Base-by-base conservation (phyloP, 2,113 vertebrate species). In the Apeltes quadracus region DNA sequence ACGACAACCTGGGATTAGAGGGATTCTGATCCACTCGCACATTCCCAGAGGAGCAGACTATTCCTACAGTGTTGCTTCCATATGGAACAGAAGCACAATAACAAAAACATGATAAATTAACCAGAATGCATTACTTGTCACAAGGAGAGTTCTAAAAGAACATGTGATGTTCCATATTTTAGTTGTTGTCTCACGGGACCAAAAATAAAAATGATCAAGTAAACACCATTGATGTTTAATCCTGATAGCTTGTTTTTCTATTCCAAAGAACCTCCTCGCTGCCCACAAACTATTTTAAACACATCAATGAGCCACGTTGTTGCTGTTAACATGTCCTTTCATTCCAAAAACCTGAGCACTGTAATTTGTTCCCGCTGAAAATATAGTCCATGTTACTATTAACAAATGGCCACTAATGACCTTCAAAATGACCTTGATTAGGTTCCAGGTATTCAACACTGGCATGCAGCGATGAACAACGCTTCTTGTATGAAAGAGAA, bases 1-100 rank as follows among this genome's bases (percentile, higher is more conserved):
- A 69, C 27, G 58, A 71, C 58, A 72, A 61, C 56, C 75, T 75
- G 75, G 39, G 81, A 57, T 27, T 73, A 23, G 68, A 78, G 18
- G 71, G 59, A 46, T 34, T 63, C 23, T 63, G 70, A 85, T 76
- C 58, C 58, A 44, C 78, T 62, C 69, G 61, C 72, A 63, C 64
- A 10, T 46, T 75, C 59, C 48, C 56, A 36, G 38, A 74, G 18
- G 14, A 16, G 41, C 44, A 36, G 62, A 73, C 71, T 54, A 12
- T 39, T 69, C 54, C 55, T 65, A 55, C 36, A 44, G 22, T 2
- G 36, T 9, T 63, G 29, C 46, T 63, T 25, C 44, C 62, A 56
- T 18, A 44, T 5, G 5, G 18, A 22, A 29, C 53, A 36, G 2
- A 23, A 32, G 13, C 13, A 44, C 10, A 36, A 16, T 7, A 36